These are phyloP conservation scores for Dinomys branickii DNA, from an alignment of 2,113 vertebrate genomes.

Conservation along the genomic window DNA sequence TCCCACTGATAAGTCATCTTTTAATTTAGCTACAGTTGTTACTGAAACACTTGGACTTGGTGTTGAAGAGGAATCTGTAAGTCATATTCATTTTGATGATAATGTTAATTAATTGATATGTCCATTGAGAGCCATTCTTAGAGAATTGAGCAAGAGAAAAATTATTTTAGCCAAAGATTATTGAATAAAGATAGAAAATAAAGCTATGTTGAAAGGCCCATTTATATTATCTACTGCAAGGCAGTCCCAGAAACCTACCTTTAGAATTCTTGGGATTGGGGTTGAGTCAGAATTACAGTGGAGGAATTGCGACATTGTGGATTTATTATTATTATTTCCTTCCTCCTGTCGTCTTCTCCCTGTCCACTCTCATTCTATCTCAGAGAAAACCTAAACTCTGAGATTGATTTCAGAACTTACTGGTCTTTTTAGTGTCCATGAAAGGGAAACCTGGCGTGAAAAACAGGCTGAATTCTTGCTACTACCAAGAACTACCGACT, in stretches of 20 bases:
- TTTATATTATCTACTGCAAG: not conserved
- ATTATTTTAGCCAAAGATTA: slow-evolving; percentile 1
- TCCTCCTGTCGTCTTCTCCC: not conserved
- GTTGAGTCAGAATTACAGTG: not conserved
- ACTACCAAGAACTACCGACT: not conserved
- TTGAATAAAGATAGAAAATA: slow-evolving; percentile 38
- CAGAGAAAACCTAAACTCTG: slow-evolving; percentile 31
- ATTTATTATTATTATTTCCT: not conserved
- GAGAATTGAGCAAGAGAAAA: slow-evolving; percentile 44
- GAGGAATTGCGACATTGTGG: not conserved
- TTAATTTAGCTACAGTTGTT: slow-evolving; percentile 87
- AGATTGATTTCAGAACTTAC: slow-evolving; percentile 44
- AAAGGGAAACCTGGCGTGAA: slow-evolving; percentile 9
- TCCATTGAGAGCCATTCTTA: not conserved
- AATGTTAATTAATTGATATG: slow-evolving; percentile 16
- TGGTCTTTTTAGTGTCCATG: slow-evolving; percentile 21
- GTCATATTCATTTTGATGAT: slow-evolving; percentile 72
- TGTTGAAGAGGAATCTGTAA: slow-evolving; percentile 87
- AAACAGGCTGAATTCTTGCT: slow-evolving; percentile 31
- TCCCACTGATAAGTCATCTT: slow-evolving; percentile 81
- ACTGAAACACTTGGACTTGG: slow-evolving; percentile 92
- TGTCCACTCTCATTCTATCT: not conserved
- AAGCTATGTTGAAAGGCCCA: not conserved
- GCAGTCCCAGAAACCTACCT: not conserved
- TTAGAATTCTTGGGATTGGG: not conserved